Evolutionary conservation across 2,113 vertebrate genomes (phyloP), one percentile per base, ranked within the genome.

Genomic region (Cheilinus undulatus): DNA sequence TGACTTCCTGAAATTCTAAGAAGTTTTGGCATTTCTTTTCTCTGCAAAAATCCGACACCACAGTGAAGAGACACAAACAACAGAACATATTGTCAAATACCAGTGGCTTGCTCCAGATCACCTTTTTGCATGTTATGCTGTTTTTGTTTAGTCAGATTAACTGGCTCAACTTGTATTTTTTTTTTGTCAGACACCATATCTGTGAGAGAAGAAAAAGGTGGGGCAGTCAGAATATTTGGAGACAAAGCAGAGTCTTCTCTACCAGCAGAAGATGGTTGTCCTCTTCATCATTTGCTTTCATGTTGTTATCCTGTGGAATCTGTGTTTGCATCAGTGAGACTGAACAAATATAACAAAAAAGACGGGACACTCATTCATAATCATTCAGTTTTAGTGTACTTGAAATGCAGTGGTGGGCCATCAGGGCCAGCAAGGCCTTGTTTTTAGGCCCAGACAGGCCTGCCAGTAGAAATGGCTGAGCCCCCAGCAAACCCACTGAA

Each of bases 131-230:
- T 56, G 26, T 64, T 13, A 22, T 26, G 49, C 34, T 53, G 30
- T 46, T 27, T 27, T 20, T 24, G 34, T 32, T 46, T 6, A 42
- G 4, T 36, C 30, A 54, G 42, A n/a, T 10, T 48, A 46, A 43
- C 17, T n/a, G 32, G 22, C 10, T 19, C 14, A 23, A 89, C 86
- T 81, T 88, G 84, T 80, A 23, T 70, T 78, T 67, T 83, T 67
- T 83, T 90, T 34, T 57, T 72, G n/a, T 87, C 28, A 5, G 87
- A 86, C n/a, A 82, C 5, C 56, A 87, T 73, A 56, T 61, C 36
- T 66, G 30, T 72, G 27, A 89, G 83, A 38, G 63, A 14, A 5
- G 83, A 63, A 0, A 88, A 75, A 57, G 84, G 73, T 34, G 80
- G 23, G 1, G 26, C 12, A 2, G 49, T 62, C 60, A 80, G 51